phyloP scores from a whole-genome alignment of 2,113 vertebrate species.

The Serinus canaria region DNA sequence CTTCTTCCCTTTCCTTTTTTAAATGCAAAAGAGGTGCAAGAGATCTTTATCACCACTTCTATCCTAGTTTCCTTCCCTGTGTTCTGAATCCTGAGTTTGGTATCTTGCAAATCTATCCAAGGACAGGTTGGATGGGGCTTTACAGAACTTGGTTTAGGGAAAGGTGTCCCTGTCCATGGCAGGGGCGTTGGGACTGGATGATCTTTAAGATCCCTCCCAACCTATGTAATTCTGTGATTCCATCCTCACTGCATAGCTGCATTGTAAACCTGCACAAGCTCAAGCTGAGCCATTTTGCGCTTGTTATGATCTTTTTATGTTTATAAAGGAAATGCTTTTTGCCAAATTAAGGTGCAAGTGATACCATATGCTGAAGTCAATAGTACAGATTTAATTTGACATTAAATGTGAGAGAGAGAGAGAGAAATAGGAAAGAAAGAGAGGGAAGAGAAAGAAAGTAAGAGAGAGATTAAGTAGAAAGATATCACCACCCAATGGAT shows the following conservation, averaged over 20 bases:
- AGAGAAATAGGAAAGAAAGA: not conserved
- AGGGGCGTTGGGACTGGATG: rapidly evolving
- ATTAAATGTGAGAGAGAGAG: not conserved
- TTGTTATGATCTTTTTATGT: not conserved
- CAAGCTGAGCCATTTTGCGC: not conserved
- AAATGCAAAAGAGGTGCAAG: not conserved
- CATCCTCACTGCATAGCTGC: not conserved
- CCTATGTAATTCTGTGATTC: not conserved
- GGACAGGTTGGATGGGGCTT: not conserved
- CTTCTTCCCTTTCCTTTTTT: not conserved
- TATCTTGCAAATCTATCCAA: not conserved
- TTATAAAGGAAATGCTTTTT: not conserved
- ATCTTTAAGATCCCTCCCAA: not conserved
- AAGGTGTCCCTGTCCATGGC: not conserved
- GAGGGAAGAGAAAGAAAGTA: not conserved
- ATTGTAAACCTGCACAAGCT: not conserved
- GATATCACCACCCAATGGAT: not conserved
- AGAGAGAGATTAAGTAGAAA: not conserved
- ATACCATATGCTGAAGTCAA: not conserved
- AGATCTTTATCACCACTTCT: not conserved
- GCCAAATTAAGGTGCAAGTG: not conserved
- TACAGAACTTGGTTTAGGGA: not conserved
- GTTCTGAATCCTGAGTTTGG: not conserved
- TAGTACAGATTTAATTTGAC: not conserved
- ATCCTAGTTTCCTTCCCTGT: not conserved